A percentile compares a stretch with the other conserved stretches of the same genome.
Evolutionary conservation across 2,797 vertebrate species (phyloP).

Genomic region (Setipinna tenuifilis): DNA sequence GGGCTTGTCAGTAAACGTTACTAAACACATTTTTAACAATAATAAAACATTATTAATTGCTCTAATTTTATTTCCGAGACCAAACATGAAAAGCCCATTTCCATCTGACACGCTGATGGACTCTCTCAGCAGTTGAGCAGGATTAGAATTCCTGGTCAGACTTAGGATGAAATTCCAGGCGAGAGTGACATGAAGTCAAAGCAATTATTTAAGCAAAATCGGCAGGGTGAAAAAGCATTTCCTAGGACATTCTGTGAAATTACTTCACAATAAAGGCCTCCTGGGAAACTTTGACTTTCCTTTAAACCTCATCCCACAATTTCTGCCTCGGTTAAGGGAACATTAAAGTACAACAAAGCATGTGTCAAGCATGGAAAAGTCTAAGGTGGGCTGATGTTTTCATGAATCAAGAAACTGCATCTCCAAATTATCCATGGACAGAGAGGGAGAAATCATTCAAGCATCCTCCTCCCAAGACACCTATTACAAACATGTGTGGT

Average conservation of each 20-base stretch:
- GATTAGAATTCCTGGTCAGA: slow-evolving; percentile 23
- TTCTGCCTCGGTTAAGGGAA: not conserved
- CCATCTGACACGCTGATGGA: not conserved
- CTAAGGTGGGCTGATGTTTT: not conserved
- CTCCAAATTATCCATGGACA: not conserved
- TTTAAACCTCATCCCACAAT: no score
- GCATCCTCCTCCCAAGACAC: not conserved
- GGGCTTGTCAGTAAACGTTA: not conserved
- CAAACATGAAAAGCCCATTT: not conserved
- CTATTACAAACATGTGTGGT: slow-evolving; percentile 2
- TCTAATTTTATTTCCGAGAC: not conserved
- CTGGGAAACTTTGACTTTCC: not conserved
- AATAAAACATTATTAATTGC: not conserved
- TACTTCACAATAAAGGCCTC: not conserved
- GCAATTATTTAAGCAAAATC: not conserved
- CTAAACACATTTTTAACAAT: no score
- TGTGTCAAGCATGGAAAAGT: slow-evolving; percentile 11
- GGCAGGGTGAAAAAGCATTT: not conserved
- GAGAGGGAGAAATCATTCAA: slow-evolving; percentile 1
- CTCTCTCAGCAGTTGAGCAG: not conserved
- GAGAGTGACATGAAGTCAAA: not conserved
- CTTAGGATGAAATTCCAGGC: not conserved
- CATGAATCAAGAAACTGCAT: not conserved
- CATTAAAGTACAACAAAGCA: not conserved
- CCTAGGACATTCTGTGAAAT: not conserved